Conservation (phyloP, 2,113 vertebrate species). For the Mixornis gularis region DNA sequence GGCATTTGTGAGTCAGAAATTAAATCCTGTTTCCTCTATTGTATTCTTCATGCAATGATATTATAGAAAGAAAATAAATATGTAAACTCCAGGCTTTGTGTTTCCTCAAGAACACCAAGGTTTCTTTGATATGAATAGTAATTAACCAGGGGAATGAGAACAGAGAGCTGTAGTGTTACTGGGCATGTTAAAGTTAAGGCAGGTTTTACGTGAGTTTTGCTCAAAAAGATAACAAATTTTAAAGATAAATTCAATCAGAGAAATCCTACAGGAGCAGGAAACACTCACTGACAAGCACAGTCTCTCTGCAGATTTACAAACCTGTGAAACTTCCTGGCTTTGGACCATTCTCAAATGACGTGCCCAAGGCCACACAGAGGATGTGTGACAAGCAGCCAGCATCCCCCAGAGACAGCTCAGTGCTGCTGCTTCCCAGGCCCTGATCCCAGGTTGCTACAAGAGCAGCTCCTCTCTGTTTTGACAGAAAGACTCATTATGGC, state of each 20-base stretch:
- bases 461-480: not conserved
- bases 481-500: not conserved
- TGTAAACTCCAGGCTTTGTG: not conserved
- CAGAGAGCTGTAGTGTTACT: not conserved
- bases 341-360: not conserved
- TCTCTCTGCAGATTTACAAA: not conserved
- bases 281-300: not conserved
- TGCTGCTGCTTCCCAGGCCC: not conserved
- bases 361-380: not conserved
- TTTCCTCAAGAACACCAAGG: not conserved
- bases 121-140: not conserved
- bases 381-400: not conserved
- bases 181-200: not conserved
- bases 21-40: not conserved
- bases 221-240: not conserved
- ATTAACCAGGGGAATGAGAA: slow-evolving; percentile 4
- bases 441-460: not conserved
- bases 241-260: not conserved
- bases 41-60: not conserved
- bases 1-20: not conserved
- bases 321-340: not conserved
- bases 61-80: not conserved
- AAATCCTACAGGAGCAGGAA: not conserved
- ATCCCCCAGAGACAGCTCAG: not conserved
- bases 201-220: not conserved